phyloP scores from a whole-genome alignment of 2,797 vertebrate species.

The Chaetodon trifasciatus region DNA sequence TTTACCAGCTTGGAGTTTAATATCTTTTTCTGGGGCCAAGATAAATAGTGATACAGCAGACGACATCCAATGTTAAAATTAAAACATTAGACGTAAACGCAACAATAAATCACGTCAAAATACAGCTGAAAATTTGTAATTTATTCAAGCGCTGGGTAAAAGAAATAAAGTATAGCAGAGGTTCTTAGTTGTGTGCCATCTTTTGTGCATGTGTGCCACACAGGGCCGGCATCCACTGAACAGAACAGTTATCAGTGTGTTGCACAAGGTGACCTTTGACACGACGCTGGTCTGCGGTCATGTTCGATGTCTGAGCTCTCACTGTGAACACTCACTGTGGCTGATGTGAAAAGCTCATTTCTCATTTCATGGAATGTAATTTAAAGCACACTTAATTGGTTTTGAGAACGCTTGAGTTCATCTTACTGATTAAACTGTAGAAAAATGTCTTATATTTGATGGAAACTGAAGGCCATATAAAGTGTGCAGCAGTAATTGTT shows the following conservation, averaged over 20 bases:
- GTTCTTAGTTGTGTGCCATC: neutral
- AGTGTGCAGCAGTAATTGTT: constrained; percentile 1
- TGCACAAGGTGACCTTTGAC: constrained; percentile 30
- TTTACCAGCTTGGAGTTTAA: neutral
- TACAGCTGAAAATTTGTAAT: neutral
- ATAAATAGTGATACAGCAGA: neutral
- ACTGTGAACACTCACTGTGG: neutral
- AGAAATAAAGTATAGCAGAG: neutral
- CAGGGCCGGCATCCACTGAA: neutral
- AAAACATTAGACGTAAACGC: neutral
- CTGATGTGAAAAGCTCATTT: neutral
- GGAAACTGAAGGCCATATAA: neutral
- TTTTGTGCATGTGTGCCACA: neutral
- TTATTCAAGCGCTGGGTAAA: neutral
- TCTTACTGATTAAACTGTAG: neutral
- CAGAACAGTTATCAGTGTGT: neutral
- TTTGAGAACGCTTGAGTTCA: neutral
- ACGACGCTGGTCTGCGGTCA: neutral
- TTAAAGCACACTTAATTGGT: neutral
- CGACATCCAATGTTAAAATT: neutral
- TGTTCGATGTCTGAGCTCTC: constrained; percentile 6
- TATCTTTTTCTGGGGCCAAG: neutral
- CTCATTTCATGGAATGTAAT: neutral
- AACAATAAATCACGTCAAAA: neutral
- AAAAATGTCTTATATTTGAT: neutral